Conservation (phyloP, 2,888 invertebrate genomes). For the Lumbricus terrestris region DNA sequence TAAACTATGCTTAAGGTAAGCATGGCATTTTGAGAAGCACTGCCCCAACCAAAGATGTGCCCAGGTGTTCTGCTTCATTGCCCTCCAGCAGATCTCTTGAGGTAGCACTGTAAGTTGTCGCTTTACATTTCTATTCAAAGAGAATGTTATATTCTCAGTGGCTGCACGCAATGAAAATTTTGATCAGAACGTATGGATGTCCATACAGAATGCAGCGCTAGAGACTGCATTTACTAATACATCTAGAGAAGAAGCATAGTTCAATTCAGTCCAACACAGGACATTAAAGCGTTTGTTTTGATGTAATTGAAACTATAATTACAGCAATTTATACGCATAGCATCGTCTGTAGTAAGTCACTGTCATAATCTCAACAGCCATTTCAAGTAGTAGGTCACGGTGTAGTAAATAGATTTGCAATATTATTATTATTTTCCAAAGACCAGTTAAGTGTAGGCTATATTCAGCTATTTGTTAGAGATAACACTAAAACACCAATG, state of each 20-base stretch:
- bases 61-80: not conserved
- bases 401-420: no score
- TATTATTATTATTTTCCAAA: not conserved
- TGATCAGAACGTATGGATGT: no score
- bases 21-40: not conserved
- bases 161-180: no score
- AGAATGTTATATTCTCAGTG: not conserved
- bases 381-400: no score
- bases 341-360: no score
- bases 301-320: no score
- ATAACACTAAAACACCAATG: not conserved
- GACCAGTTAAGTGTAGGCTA: not conserved
- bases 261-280: not conserved
- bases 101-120: not conserved
- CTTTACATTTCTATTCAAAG: not conserved
- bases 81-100: not conserved
- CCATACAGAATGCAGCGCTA: no score
- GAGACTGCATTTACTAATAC: no score
- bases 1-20: not conserved
- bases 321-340: no score
- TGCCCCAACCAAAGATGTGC: not conserved
- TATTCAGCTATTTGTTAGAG: not conserved
- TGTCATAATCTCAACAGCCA: no score
- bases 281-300: no score
- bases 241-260: no score